Evolutionary conservation across 2,888 invertebrate species (phyloP), one percentile per base, ranked within the genome.

Genomic region (Mythimna loreyi): DNA sequence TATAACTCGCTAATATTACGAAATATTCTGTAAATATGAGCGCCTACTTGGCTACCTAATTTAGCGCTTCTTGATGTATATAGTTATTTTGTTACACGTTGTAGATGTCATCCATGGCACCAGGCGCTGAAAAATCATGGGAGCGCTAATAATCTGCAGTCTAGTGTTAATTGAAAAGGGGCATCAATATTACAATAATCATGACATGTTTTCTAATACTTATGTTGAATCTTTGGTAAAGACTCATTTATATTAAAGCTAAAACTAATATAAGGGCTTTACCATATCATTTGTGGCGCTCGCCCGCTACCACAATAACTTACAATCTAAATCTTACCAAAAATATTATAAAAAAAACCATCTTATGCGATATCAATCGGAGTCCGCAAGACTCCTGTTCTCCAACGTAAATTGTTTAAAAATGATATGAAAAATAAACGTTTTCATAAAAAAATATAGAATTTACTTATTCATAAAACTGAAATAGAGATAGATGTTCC

Each of bases 211-310:
- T 21, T 61, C 33, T 63, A 65, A 59, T 62, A 78, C 74, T 78
- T 62, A 78, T 19, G 45, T 52, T 56, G 82, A 78, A 81, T 82
- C 78, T 78, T 78, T 78, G 77, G 77, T 56, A 6, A 78, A 71
- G 77, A 78, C 53, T 59, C 76, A 23, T 55, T 47, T 45, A 28
- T 68, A 72, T 72, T 78, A 77, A 21, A 25, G 23, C 47, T 81
- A 78, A n/a, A 40, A 47, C 33, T 59, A 30, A 40, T n/a, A 25
- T n/a, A 33, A 30, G 47, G 52, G 50, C 19, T 49, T 50, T 28
- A 25, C 36, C 52, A 43, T 36, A 55, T 40, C 33, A 60, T 40
- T 58, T 57, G 19, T 30, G 52, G 73, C 65, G 28, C 25, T 64
- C 43, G 50, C 53, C 45, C 50, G 5, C 16, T 62, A 58, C 30